Conservation (phyloP, 1,140 invertebrate species). For the Campoletis sonorensis region DNA sequence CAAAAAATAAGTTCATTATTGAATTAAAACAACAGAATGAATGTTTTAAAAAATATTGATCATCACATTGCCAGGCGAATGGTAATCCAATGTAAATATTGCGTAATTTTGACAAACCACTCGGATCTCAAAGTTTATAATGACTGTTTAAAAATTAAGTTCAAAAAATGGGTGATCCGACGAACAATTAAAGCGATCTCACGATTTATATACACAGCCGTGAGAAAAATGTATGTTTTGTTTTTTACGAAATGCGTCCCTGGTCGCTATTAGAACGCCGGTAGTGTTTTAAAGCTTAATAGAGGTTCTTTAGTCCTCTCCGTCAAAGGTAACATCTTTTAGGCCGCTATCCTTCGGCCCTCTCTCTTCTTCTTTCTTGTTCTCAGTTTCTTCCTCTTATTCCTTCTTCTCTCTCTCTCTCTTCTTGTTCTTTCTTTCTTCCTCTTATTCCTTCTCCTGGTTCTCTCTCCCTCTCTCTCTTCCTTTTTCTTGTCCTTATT, state of each 20-base stretch:
- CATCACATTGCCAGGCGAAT: too few relatives aligned
- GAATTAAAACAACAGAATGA: too few relatives aligned
- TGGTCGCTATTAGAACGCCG: constrained; percentile 57
- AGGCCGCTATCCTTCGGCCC: constrained; percentile 32
- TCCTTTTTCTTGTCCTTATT: constrained; percentile 19
- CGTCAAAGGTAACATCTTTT: constrained; percentile 67
- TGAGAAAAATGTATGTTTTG: constrained; percentile 32
- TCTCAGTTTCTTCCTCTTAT: too few relatives aligned
- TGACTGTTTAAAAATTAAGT: too few relatives aligned
- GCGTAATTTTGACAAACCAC: too few relatives aligned
- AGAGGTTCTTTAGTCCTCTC: constrained; percentile 67
- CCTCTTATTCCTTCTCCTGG: neutral
- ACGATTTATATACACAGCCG: neutral
- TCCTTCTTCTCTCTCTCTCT: constrained; percentile 15
- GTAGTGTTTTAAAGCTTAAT: constrained; percentile 66
- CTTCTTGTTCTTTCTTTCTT: neutral
- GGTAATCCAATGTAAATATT: too few relatives aligned
- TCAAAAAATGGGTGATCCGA: too few relatives aligned
- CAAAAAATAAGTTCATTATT: too few relatives aligned
- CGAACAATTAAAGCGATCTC: too few relatives aligned
- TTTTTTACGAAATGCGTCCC: constrained; percentile 64
- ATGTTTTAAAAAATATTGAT: too few relatives aligned
- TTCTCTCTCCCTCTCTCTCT: constrained; percentile 26
- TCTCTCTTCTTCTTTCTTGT: constrained; percentile 35
- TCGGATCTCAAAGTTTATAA: too few relatives aligned